Percentiles rank a stretch among this genome's conserved stretches.
Conservation (phyloP, 2,113 vertebrate genomes). For the Oryzias javanicus region DNA sequence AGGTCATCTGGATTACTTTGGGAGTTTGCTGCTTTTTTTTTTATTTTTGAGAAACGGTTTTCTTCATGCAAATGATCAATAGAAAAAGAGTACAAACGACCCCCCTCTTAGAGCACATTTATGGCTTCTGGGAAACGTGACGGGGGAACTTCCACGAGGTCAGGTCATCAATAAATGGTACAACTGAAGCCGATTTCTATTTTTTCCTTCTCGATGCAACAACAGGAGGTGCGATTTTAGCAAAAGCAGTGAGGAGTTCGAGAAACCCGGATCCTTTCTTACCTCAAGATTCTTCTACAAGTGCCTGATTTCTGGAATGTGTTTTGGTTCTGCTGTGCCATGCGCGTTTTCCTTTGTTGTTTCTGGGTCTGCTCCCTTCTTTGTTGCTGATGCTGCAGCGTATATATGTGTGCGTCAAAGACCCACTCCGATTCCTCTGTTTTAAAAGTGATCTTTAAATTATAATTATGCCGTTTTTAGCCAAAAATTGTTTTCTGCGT, state of each 20-base stretch:
- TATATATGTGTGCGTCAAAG: constrained; percentile 55
- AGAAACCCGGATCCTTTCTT: constrained; percentile 43
- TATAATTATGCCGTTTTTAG: too few relatives aligned
- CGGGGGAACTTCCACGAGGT: constrained; percentile 34
- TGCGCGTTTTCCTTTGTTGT: constrained; percentile 31
- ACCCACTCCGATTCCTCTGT: too few relatives aligned
- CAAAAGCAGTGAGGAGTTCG: constrained; percentile 30
- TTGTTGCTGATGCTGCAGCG: constrained; percentile 30
- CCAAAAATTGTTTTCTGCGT: too few relatives aligned
- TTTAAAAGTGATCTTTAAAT: too few relatives aligned
- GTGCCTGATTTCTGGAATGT: constrained; percentile 75
- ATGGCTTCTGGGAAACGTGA: constrained; percentile 22
- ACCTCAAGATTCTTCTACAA: constrained; percentile 71
- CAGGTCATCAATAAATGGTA: constrained; percentile 40
- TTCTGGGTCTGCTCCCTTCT: constrained; percentile 33
- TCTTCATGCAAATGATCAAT: constrained; percentile 4
- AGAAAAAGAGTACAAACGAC: too few relatives aligned
- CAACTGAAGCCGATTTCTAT: constrained; percentile 25
- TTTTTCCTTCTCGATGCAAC: constrained; percentile 17
- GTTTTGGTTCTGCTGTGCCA: constrained; percentile 66
- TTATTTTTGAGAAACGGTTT: constrained; percentile 6
- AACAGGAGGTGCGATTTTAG: not conserved
- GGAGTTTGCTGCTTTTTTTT: constrained; percentile 35
- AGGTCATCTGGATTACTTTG: constrained; percentile 5
- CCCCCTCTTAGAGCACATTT: constrained; percentile 9